Percentiles rank a stretch among this genome's conserved stretches.
These are phyloP conservation scores for Oxytorus armatus DNA, from an alignment of 2,888 invertebrate genomes.

Conservation along the genomic window DNA sequence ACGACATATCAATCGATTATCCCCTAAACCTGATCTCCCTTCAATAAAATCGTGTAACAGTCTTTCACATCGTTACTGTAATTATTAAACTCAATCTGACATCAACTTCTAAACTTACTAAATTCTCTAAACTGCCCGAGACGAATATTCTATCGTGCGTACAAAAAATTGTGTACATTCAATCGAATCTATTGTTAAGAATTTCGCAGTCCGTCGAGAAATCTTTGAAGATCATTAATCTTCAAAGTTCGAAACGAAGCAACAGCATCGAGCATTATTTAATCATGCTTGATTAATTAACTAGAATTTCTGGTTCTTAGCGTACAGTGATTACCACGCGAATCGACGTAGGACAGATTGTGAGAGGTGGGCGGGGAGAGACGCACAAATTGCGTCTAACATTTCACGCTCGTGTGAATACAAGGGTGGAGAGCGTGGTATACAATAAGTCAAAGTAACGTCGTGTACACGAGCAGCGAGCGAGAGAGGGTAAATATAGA, in stretches of 20 bases:
- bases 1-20: too few relatives aligned
- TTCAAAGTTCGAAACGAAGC: background rate
- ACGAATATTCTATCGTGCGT: too few relatives aligned
- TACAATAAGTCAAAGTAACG: conserved; percentile 34
- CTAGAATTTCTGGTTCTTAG: background rate
- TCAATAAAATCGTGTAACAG: too few relatives aligned
- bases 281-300: conserved; percentile 9
- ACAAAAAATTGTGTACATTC: too few relatives aligned
- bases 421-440: conserved; percentile 24
- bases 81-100: too few relatives aligned
- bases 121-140: too few relatives aligned
- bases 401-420: conserved; percentile 27
- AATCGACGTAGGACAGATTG: background rate
- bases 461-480: conserved; percentile 1
- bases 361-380: background rate
- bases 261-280: background rate
- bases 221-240: background rate
- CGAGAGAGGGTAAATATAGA: conserved; percentile 69
- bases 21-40: too few relatives aligned
- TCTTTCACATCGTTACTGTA: too few relatives aligned
- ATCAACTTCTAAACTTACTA: too few relatives aligned
- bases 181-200: too few relatives aligned
- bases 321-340: background rate
- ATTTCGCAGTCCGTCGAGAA: too few relatives aligned
- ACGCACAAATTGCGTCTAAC: conserved; percentile 6